These are phyloP conservation scores for Odocoileus hemionus DNA, from an alignment of 2,113 vertebrate genomes.

Conservation along the genomic window DNA sequence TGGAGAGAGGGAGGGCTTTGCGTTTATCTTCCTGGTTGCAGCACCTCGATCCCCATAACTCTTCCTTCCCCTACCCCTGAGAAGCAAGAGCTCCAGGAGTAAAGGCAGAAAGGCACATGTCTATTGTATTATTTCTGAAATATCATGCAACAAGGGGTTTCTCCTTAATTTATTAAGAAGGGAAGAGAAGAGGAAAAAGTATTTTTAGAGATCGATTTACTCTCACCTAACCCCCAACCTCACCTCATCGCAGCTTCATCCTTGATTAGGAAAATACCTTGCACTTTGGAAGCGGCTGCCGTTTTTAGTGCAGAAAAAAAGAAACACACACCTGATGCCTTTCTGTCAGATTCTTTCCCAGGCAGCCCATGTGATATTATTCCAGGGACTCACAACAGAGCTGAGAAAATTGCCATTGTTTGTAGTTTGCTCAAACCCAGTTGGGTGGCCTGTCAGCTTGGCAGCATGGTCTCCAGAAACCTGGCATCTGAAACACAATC, in stretches of 20 bases:
- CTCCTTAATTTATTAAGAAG: constrained; percentile 1
- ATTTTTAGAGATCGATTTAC: constrained; percentile 35
- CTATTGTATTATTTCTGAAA: not conserved
- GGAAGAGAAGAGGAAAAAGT: constrained; percentile 33
- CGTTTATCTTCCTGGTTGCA: constrained; percentile 17
- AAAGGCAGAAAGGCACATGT: not conserved
- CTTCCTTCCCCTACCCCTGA: constrained; percentile 15
- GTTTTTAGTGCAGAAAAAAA: not conserved
- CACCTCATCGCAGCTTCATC: not conserved
- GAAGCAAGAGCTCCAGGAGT: not conserved
- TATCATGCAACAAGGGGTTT: not conserved
- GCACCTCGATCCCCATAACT: constrained; percentile 52
- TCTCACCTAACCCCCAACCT: not conserved
- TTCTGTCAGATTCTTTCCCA: not conserved
- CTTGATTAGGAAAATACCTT: not conserved
- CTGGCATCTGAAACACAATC: not conserved
- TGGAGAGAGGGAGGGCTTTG: not conserved
- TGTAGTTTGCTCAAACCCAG: not conserved
- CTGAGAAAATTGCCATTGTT: not conserved
- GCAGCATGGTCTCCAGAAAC: not conserved
- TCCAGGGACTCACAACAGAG: not conserved
- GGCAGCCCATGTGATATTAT: not conserved
- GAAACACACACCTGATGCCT: not conserved
- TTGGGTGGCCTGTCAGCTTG: not conserved
- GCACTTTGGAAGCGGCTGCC: not conserved